Conservation (phyloP, 2,888 invertebrate species). For the Lasioglossum pauxillum region DNA sequence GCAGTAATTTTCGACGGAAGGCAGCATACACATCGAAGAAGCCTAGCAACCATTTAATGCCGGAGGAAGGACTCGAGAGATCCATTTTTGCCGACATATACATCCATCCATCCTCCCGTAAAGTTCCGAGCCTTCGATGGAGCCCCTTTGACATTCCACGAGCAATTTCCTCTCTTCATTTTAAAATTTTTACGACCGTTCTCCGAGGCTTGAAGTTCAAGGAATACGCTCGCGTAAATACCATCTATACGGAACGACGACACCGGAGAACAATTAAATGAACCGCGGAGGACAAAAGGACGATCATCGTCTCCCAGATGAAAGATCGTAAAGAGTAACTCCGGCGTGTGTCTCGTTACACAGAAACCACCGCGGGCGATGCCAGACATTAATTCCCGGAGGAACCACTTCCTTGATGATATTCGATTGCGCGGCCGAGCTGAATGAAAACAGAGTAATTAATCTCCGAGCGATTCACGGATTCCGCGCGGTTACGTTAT, state of each 20-base stretch:
- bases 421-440: constrained; percentile 12
- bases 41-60: not conserved
- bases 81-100: not conserved
- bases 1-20: not conserved
- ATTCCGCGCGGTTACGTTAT: not conserved
- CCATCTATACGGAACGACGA: not conserved
- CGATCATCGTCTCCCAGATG: not conserved
- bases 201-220: constrained; percentile 1
- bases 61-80: not conserved
- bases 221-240: not conserved
- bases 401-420: not conserved
- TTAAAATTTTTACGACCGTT: not conserved
- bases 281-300: not conserved
- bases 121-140: not conserved
- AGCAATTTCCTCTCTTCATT: not conserved
- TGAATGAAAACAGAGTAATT: constrained; percentile 43
- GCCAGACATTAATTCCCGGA: not conserved
- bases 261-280: not conserved
- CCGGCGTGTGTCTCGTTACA: not conserved
- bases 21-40: no score
- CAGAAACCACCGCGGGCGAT: not conserved
- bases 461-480: constrained; percentile 12
- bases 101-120: not conserved
- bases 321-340: not conserved
- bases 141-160: constrained; percentile 2